A percentile compares a stretch with the other conserved stretches of the same genome.
Conservation (phyloP, 2,797 vertebrate genomes). For the Xenentodon cancila region DNA sequence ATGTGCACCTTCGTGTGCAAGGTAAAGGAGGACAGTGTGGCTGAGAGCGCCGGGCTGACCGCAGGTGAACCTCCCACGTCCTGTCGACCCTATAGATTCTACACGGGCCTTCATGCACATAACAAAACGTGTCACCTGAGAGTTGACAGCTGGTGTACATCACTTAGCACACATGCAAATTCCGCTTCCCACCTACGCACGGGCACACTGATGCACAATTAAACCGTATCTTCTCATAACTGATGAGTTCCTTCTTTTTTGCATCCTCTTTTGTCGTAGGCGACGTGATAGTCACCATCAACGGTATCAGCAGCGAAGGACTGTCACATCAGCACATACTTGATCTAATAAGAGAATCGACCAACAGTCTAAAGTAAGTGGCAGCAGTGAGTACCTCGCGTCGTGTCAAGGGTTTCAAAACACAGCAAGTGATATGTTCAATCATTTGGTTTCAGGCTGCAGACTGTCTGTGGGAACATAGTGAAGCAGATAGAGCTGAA, state of each 20-base stretch:
- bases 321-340: slow-evolving; percentile 87
- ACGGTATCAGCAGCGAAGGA: slow-evolving; percentile 85
- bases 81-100: not conserved
- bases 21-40: slow-evolving; percentile 87
- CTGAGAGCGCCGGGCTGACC: slow-evolving; percentile 88
- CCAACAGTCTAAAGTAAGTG: slow-evolving; percentile 89
- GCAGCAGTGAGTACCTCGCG: not conserved
- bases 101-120: not conserved
- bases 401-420: not conserved
- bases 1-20: slow-evolving; percentile 87
- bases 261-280: slow-evolving; percentile 74
- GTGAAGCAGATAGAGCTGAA: slow-evolving; percentile 91
- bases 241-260: slow-evolving; percentile 15
- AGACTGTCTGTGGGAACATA: slow-evolving; percentile 87
- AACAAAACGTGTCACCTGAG: no score
- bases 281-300: slow-evolving; percentile 89
- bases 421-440: not conserved
- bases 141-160: not conserved
- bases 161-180: not conserved
- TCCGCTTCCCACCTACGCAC: slow-evolving; percentile 1
- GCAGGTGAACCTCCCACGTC: slow-evolving; percentile 78
- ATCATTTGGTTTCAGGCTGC: slow-evolving; percentile 81
- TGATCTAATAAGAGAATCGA: slow-evolving; percentile 87
- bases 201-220: not conserved
- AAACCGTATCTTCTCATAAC: slow-evolving; percentile 6